phyloP scores from a whole-genome alignment of 2,113 vertebrate species.

The Lonchura striata region DNA sequence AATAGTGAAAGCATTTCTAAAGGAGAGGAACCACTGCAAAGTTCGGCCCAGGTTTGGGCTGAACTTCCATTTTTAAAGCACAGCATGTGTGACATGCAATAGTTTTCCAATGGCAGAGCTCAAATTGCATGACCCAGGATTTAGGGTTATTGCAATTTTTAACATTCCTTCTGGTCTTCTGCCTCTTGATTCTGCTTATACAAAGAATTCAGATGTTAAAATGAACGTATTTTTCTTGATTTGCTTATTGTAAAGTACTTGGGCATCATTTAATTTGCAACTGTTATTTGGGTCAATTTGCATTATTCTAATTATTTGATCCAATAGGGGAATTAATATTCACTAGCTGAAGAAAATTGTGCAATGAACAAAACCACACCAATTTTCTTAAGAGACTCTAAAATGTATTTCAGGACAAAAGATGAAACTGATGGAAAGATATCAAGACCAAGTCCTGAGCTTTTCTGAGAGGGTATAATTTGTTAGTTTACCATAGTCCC shows the following conservation, averaged over 20 bases:
- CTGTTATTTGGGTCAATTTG: not conserved
- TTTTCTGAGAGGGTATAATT: not conserved
- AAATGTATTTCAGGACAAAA: not conserved
- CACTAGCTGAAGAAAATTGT: not conserved
- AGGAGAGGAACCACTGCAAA: not conserved
- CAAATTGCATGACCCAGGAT: not conserved
- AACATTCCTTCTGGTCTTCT: not conserved
- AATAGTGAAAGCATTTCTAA: not conserved
- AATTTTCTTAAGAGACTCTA: not conserved
- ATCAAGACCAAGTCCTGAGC: not conserved
- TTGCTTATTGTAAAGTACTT: not conserved
- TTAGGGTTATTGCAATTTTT: not conserved
- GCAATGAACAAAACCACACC: not conserved
- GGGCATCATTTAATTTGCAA: not conserved
- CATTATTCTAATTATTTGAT: not conserved
- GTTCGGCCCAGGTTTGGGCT: not conserved
- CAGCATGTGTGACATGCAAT: rapidly evolving
- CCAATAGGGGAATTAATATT: not conserved
- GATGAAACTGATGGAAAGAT: not conserved
- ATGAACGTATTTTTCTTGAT: not conserved
- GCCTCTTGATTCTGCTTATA: not conserved
- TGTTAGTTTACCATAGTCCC: not conserved
- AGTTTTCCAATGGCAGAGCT: not conserved
- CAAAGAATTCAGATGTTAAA: not conserved
- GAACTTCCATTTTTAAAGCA: not conserved